Conservation (phyloP, 1,140 invertebrate genomes). For the Notospermus geniculatus region DNA sequence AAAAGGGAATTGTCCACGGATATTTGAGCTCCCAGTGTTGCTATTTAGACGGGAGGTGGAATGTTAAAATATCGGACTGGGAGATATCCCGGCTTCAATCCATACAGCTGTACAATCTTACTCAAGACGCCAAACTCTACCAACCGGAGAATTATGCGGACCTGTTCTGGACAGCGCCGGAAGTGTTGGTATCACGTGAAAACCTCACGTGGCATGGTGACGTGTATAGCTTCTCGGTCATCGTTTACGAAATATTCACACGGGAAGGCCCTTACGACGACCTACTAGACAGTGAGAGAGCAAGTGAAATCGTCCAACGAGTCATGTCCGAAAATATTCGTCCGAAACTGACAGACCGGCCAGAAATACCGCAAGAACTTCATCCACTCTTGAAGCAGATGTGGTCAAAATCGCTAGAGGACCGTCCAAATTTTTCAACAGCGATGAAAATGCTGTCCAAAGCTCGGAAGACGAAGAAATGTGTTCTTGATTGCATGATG, state of each 20-base stretch:
- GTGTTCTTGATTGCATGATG: slow-evolving; percentile 38
- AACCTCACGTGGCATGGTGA: slow-evolving; percentile 22
- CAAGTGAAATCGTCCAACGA: slow-evolving; percentile 25
- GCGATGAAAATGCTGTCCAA: slow-evolving; percentile 20
- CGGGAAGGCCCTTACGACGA: slow-evolving; percentile 33
- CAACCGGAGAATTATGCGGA: slow-evolving; percentile 11
- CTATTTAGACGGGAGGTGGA: slow-evolving; percentile 40
- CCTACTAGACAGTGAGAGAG: slow-evolving; percentile 20
- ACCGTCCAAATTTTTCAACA: slow-evolving; percentile 24
- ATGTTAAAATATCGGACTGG: slow-evolving; percentile 38
- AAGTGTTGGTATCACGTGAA: slow-evolving; percentile 27
- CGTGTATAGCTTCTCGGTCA: slow-evolving; percentile 36
- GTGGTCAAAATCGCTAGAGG: slow-evolving; percentile 28
- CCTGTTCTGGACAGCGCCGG: slow-evolving; percentile 36
- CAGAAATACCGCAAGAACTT: slow-evolving; percentile 10
- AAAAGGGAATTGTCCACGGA: slow-evolving; percentile 35
- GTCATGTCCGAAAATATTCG: slow-evolving; percentile 27
- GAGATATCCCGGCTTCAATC: slow-evolving; percentile 19
- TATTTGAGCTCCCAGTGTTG: slow-evolving; percentile 32
- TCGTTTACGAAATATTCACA: slow-evolving; percentile 32
- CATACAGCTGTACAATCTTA: slow-evolving; percentile 12
- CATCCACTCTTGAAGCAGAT: slow-evolving; percentile 26
- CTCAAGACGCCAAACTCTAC: slow-evolving; percentile 10
- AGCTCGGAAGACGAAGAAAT: slow-evolving; percentile 14
- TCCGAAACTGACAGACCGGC: slow-evolving; percentile 11